Evolutionary conservation across 2,888 invertebrate species (phyloP).

Genomic region (Leucozona laternaria): DNA sequence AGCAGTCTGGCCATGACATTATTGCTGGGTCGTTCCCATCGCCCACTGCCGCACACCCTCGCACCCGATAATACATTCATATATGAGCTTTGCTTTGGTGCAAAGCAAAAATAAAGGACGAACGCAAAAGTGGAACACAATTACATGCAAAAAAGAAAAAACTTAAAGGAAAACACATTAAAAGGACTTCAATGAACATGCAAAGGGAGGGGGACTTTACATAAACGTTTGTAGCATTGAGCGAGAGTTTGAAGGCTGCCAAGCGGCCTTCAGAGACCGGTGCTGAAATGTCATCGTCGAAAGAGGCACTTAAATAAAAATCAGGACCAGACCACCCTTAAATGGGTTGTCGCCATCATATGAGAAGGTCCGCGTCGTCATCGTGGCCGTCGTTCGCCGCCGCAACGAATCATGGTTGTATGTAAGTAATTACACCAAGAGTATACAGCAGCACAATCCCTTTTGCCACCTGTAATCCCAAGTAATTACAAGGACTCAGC

Average conservation of each 20-base stretch:
- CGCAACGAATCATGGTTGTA: slow-evolving; percentile 42
- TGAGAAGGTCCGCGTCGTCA: slow-evolving; percentile 34
- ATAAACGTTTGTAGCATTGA: slow-evolving; percentile 54
- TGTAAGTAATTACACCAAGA: slow-evolving; percentile 53
- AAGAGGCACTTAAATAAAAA: slow-evolving; percentile 60
- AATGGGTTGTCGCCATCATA: slow-evolving; percentile 45
- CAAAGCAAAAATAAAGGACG: slow-evolving; percentile 59
- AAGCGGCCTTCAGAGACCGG: slow-evolving; percentile 63
- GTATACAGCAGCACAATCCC: slow-evolving; percentile 23
- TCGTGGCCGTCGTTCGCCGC: neutral
- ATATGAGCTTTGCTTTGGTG: slow-evolving; percentile 21
- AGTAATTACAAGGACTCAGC: slow-evolving; percentile 59
- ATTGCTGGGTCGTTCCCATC: slow-evolving; percentile 64
- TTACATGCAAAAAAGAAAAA: slow-evolving; percentile 43
- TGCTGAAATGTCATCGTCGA: slow-evolving; percentile 46
- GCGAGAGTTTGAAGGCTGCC: slow-evolving; percentile 66
- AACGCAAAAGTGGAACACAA: slow-evolving; percentile 64
- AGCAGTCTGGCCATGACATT: slow-evolving; percentile 75
- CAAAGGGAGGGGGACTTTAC: slow-evolving; percentile 10
- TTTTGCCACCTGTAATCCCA: slow-evolving; percentile 55
- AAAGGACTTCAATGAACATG: slow-evolving; percentile 59
- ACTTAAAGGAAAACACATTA: slow-evolving; percentile 40
- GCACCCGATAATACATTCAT: slow-evolving; percentile 7
- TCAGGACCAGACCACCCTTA: slow-evolving; percentile 39
- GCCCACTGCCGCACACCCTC: slow-evolving; percentile 6